phyloP scores from a whole-genome alignment of 2,113 vertebrate species.

The Turdus rufiventris region DNA sequence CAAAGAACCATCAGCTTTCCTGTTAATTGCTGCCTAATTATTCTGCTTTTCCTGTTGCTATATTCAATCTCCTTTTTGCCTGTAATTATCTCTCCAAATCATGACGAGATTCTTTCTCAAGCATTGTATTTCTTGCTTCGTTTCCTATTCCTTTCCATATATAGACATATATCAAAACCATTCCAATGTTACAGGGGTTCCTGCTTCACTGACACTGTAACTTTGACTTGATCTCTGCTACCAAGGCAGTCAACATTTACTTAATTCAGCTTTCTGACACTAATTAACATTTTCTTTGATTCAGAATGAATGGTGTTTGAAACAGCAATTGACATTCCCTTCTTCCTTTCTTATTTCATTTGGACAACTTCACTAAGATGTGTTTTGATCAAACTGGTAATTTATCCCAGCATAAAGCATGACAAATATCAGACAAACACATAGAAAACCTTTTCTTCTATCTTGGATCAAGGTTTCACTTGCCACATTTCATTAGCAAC shows the following conservation, averaged over 20 bases:
- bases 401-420: neutral
- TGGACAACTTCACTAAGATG: constrained; percentile 19
- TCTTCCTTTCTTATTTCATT: neutral
- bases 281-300: constrained; percentile 39
- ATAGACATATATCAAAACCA: neutral
- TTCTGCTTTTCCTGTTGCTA: constrained; percentile 56
- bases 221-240: constrained; percentile 46
- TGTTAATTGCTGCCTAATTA: constrained; percentile 68
- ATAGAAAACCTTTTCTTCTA: neutral
- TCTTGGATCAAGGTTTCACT: constrained; percentile 6
- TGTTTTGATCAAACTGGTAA: neutral
- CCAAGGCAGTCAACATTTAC: constrained; percentile 37
- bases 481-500: constrained; percentile 3
- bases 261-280: constrained; percentile 52
- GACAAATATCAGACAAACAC: neutral
- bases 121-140: constrained; percentile 6
- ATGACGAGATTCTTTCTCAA: constrained; percentile 21
- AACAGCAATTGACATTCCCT: constrained; percentile 1
- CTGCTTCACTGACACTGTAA: constrained; percentile 25
- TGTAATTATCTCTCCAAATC: constrained; percentile 66
- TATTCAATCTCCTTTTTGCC: constrained; percentile 35
- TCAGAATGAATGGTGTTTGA: constrained; percentile 19
- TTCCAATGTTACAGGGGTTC: neutral
- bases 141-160: constrained; percentile 42
- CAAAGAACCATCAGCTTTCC: constrained; percentile 46